phyloP scores from a whole-genome alignment of 2,113 vertebrate species.

The Cheirogaleus medius region DNA sequence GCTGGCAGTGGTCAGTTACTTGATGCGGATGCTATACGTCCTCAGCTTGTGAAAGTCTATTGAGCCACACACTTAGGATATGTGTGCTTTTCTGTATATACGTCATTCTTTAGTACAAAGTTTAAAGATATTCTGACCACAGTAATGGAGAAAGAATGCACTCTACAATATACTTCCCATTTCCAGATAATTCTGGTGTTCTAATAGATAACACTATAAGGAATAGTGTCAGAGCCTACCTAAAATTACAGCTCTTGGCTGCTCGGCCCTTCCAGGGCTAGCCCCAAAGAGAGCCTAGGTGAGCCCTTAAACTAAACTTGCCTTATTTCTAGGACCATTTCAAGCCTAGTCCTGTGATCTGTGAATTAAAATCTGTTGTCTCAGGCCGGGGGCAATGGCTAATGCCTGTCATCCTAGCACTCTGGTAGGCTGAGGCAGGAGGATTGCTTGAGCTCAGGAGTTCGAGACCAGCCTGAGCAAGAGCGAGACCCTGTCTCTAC shows the following conservation, averaged over 20 bases:
- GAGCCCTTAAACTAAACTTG: not conserved
- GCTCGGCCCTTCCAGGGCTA: not conserved
- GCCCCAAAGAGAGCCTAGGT: not conserved
- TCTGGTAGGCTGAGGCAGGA: too few relatives aligned
- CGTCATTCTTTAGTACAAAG: not conserved
- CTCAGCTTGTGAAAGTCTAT: not conserved
- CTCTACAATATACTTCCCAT: not conserved
- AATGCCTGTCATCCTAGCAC: too few relatives aligned
- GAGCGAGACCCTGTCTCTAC: too few relatives aligned
- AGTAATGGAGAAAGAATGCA: not conserved
- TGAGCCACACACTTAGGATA: not conserved
- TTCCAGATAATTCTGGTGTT: constrained; percentile 3
- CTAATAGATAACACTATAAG: not conserved
- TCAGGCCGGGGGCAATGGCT: too few relatives aligned
- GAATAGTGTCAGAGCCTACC: not conserved
- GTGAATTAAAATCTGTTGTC: not conserved
- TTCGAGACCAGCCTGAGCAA: too few relatives aligned
- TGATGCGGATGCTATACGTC: not conserved
- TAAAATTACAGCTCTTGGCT: not conserved
- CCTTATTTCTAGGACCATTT: not conserved
- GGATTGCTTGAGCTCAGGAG: too few relatives aligned
- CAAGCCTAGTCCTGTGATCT: not conserved
- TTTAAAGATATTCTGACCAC: not conserved
- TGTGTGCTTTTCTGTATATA: not conserved
- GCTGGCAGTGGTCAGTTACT: not conserved